Base-by-base conservation (phyloP, 1,140 invertebrate genomes). In the Pteromalus puparum region DNA sequence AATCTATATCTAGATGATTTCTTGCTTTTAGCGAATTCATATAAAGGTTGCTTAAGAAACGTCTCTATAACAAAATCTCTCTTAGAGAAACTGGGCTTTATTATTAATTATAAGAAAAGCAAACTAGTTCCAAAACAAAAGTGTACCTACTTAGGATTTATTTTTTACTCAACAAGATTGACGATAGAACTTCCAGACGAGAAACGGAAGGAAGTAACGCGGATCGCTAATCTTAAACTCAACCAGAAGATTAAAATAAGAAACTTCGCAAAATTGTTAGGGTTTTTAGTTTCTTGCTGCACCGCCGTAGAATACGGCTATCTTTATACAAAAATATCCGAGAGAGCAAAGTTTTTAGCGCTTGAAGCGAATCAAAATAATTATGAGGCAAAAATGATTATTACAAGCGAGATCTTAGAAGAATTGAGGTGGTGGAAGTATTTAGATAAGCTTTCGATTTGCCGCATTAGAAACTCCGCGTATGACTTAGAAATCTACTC, bases 1-100 rank as follows among this genome's bases (percentile, higher is more conserved):
- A 80, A 85, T 2, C 21, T 83, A 80, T 87, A 85, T 30, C 30
- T 85, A 21, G 85, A 86, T 18, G 85, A 86, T 53, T 72, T 82
- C 1, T 28, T 82, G 5, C 61, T 84, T 10, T 48, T 87, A 2
- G 75, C 7, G 2, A 75, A 28, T 15, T 26, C 15, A 13, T 34
- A 80, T 38, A 18, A 67, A 18, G 38, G 48, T 6, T 87, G 86
- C 34, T 6, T 73, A 15, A 21, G 87, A 87, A 85, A 24, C 85
- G 21, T 26, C 83, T n/a, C 87, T 82, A 80, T 81, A 26, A 81
- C 84, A 13, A 78, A 24, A 73, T 4, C 30, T 6, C 72, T 87
- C 2, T 65, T 87, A 75, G 9, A 46, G 61, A 53, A 18, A 1
- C 65, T 87, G 48, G 86, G 86, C 1, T 87, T 86, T 42, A 15